Conservation (phyloP, 2,888 invertebrate genomes). For the Ectemnius cavifrons region DNA sequence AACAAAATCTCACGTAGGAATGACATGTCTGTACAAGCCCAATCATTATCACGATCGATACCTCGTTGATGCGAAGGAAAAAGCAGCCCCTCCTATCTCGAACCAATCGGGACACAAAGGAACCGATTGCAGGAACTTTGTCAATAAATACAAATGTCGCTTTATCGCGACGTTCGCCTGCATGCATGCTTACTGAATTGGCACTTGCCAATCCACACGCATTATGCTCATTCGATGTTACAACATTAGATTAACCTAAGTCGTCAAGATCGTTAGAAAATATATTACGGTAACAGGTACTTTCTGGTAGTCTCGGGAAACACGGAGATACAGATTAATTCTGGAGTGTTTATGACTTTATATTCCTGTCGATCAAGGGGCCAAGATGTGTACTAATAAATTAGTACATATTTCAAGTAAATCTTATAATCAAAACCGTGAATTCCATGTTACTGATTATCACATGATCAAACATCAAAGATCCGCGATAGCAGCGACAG, state of each 20-base stretch:
- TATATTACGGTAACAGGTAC: too few relatives aligned
- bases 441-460: too few relatives aligned
- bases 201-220: too few relatives aligned
- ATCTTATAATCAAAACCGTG: neutral
- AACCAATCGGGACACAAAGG: slow-evolving; percentile 32
- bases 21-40: slow-evolving; percentile 43
- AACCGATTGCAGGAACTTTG: slow-evolving; percentile 21
- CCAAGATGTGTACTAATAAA: too few relatives aligned
- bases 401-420: too few relatives aligned
- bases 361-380: neutral
- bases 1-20: slow-evolving; percentile 48
- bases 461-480: neutral
- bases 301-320: slow-evolving; percentile 10
- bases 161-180: neutral
- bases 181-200: too few relatives aligned
- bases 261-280: too few relatives aligned
- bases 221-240: too few relatives aligned
- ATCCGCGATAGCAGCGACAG: neutral
- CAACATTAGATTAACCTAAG: too few relatives aligned
- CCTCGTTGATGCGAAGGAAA: slow-evolving; percentile 19
- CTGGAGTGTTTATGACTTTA: slow-evolving; percentile 1
- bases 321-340: slow-evolving; percentile 1
- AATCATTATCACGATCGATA: slow-evolving; percentile 41
- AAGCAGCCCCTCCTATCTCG: slow-evolving; percentile 33
- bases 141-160: neutral